These are phyloP conservation scores for Erpornis zantholeuca DNA, from an alignment of 2,113 vertebrate species.

Conservation along the genomic window DNA sequence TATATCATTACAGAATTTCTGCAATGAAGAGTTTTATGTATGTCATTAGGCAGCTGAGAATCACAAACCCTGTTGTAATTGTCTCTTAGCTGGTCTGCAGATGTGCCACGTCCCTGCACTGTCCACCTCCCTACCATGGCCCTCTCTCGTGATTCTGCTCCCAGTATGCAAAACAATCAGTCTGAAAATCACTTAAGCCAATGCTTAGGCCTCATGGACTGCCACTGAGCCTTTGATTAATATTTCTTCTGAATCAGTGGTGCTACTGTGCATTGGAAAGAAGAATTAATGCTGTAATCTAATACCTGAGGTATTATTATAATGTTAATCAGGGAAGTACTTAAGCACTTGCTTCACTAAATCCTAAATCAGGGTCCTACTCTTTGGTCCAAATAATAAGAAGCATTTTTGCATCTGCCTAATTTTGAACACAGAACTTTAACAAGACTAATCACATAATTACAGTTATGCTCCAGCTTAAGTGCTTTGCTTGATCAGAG, in stretches of 20 bases:
- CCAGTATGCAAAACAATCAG: neutral
- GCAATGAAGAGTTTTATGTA: neutral
- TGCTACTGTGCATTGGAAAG: neutral
- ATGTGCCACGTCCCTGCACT: neutral
- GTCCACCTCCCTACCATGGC: neutral
- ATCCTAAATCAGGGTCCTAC: conserved; percentile 12
- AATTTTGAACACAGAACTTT: conserved; percentile 29
- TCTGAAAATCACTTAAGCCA: neutral
- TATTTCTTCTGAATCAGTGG: neutral
- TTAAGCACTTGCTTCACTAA: conserved; percentile 22
- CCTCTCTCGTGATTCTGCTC: neutral
- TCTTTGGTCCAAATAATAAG: neutral
- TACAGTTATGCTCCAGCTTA: conserved; percentile 7
- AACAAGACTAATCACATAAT: conserved; percentile 40
- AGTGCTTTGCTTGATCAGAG: conserved; percentile 34
- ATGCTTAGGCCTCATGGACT: neutral
- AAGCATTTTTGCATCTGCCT: neutral
- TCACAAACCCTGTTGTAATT: neutral
- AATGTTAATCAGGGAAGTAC: neutral
- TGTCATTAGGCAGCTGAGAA: neutral
- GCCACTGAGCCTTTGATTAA: neutral
- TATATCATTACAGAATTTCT: neutral
- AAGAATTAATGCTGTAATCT: neutral
- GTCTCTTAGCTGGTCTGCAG: neutral
- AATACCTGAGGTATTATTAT: neutral